Percentiles rank a stretch among this genome's conserved stretches.
These are phyloP conservation scores for Chloropsis hardwickii DNA, from an alignment of 2,113 vertebrate species.

Conservation along the genomic window DNA sequence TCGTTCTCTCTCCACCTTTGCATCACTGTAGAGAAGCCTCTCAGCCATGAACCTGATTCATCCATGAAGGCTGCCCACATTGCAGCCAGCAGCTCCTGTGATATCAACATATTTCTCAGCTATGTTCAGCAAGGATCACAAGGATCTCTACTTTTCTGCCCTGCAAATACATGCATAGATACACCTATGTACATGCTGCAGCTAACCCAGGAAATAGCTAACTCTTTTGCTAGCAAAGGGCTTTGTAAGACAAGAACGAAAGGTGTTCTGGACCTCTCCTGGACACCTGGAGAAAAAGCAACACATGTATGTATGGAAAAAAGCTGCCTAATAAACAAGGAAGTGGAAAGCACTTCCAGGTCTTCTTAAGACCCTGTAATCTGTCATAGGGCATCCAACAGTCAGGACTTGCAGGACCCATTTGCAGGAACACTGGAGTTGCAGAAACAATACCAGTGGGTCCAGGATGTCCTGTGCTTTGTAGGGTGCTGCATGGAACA, in stretches of 20 bases:
- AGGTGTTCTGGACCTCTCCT: not conserved
- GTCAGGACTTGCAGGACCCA: accelerated
- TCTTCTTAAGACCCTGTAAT: not conserved
- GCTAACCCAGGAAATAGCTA: not conserved
- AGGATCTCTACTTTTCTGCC: not conserved
- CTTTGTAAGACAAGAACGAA: not conserved
- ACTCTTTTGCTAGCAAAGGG: not conserved
- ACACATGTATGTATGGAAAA: not conserved
- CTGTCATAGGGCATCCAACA: not conserved
- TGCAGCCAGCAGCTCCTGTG: not conserved
- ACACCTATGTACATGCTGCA: not conserved
- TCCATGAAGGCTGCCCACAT: not conserved
- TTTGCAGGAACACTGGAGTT: not conserved
- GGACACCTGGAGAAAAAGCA: not conserved
- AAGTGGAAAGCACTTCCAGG: not conserved
- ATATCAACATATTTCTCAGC: not conserved
- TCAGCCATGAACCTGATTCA: not conserved
- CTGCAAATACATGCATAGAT: not conserved
- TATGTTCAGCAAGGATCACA: not conserved
- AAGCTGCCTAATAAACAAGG: not conserved
- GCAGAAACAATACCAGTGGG: not conserved
- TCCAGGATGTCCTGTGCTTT: not conserved
- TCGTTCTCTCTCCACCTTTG: not conserved
- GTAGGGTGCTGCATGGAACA: not conserved
- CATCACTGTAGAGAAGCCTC: not conserved